Evolutionary conservation across 2,113 vertebrate species (phyloP).

Genomic region (Lasiurus cinereus): DNA sequence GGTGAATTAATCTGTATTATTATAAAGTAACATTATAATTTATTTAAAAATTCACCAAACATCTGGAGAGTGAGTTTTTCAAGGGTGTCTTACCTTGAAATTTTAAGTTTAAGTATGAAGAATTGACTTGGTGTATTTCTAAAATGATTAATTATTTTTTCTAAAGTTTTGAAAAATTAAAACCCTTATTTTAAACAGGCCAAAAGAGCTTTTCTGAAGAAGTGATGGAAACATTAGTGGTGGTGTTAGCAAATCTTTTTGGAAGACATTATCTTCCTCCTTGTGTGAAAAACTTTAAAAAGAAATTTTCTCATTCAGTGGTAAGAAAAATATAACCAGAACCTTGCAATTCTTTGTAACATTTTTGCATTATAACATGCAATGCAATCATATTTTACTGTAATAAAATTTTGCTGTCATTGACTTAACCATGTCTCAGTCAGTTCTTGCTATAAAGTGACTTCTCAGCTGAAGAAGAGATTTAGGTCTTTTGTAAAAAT

Average conservation of each 20-base stretch:
- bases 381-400: background rate
- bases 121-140: background rate
- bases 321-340: slow-evolving; percentile 51
- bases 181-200: slow-evolving; percentile 71
- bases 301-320: slow-evolving; percentile 69
- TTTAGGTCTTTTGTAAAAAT: background rate
- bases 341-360: background rate
- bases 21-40: background rate
- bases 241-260: slow-evolving; percentile 83
- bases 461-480: background rate
- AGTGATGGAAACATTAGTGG: slow-evolving; percentile 81
- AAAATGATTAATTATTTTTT: slow-evolving; percentile 3
- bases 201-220: slow-evolving; percentile 76
- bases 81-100: background rate
- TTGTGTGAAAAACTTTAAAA: slow-evolving; percentile 23
- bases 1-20: background rate
- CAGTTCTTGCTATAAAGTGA: background rate
- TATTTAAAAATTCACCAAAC: background rate
- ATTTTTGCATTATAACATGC: background rate
- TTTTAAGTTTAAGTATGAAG: background rate
- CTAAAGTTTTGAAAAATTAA: slow-evolving; percentile 28
- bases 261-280: slow-evolving; percentile 74
- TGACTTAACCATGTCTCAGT: background rate
- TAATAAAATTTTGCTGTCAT: background rate
- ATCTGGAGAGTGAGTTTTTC: background rate